Evolutionary conservation across 2,113 vertebrate genomes (phyloP).

Genomic region (Euleptes europaea): DNA sequence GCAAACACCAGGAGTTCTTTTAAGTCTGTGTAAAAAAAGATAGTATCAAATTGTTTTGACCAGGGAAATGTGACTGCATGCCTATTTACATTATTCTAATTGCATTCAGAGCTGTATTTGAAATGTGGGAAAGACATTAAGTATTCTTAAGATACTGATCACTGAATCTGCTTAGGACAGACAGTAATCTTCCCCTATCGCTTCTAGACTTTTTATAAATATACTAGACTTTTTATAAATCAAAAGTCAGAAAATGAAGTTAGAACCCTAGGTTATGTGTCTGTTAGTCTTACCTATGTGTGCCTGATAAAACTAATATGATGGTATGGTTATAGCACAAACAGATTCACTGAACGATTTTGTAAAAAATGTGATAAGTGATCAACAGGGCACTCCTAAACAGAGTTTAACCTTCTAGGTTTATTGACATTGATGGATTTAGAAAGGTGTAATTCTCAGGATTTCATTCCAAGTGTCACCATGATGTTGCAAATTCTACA

Average conservation of each 20-base stretch:
- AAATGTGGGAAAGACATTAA: conserved; percentile 5
- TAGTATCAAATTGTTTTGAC: conserved; percentile 55
- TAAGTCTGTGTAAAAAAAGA: conserved; percentile 41
- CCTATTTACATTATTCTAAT: conserved; percentile 40
- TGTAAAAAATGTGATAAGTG: neutral
- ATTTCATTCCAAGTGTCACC: neutral
- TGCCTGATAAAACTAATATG: neutral
- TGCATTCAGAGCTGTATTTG: conserved; percentile 40
- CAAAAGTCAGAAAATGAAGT: neutral
- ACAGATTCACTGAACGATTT: neutral
- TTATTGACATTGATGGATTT: too few species aligned
- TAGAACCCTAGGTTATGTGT: conserved; percentile 25
- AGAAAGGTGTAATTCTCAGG: too few species aligned
- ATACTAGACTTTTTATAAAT: conserved; percentile 28
- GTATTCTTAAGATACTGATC: conserved; percentile 26
- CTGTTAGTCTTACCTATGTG: conserved; percentile 11
- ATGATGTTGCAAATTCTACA: neutral
- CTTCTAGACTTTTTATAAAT: conserved; percentile 24
- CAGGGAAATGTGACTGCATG: conserved; percentile 48
- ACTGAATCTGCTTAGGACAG: neutral
- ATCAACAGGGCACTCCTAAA: neutral
- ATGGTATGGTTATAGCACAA: neutral
- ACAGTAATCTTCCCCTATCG: conserved; percentile 25
- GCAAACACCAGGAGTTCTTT: conserved; percentile 42
- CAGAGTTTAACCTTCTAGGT: too few species aligned